Evolutionary conservation across 1,140 invertebrate genomes (phyloP), one percentile per base, ranked within the genome.

Genomic region (Bemisia tabaci): DNA sequence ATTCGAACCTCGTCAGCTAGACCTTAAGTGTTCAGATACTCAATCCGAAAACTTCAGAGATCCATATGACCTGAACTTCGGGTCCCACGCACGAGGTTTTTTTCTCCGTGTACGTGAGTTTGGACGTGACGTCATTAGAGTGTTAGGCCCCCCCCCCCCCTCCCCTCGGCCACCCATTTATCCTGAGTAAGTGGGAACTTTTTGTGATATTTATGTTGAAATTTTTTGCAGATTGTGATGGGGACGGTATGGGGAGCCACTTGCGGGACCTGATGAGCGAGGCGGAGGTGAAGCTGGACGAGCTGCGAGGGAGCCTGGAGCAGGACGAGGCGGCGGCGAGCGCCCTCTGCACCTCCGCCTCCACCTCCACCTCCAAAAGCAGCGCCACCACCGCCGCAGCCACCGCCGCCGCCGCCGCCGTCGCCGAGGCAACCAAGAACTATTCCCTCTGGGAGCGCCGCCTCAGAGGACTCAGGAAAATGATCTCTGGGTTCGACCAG

Each of bases 391-490:
- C 85, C 83, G 59, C 88, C 79, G 78, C 87, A 22, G 82, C 81
- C 63, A 82, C 82, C 66, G 74, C 80, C 12, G 85, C 84, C 58
- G 87, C 82, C 59, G 82, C 86, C 71, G 88, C 88, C 21, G 78
- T 79, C 80, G 69, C 77, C 75, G 66, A 60, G 60, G 62, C 21
- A 39, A 39, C 26, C 73, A 91, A 91, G 73, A 91, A 94, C 74
- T 83, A 91, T 22, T 84, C 87, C 61, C 84, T 92, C 24, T 95
- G 93, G 92, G 90, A 95, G 70, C 82, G 92, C 64, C 82, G 92
- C 68, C 85, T 89, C 1, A 84, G 90, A 75, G 86, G 90, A 0
- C 79, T 95, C 11, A 89, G 86, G 75, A 87, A 83, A 76, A 87
- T 88, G 83, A 80, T 84, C 65, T 74, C 82, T 2, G 85, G 85